Percentiles rank a stretch among this genome's conserved stretches.
These are phyloP conservation scores for Catharus minimus DNA, from an alignment of 2,113 vertebrate species.

Conservation along the genomic window DNA sequence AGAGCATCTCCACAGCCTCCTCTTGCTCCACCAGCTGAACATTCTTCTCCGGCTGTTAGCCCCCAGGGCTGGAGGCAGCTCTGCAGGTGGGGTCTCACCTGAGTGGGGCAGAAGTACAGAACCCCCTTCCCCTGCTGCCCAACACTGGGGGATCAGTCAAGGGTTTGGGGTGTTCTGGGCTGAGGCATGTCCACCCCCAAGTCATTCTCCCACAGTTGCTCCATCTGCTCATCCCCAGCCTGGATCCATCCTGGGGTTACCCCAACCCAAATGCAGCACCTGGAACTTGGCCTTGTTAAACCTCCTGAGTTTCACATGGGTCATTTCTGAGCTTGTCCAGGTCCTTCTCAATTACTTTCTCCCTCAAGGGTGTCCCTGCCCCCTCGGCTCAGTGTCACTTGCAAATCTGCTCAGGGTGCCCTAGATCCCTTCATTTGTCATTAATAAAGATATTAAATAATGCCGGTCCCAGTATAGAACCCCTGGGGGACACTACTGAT, in stretches of 20 bases:
- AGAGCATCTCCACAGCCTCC: background rate
- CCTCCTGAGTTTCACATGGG: background rate
- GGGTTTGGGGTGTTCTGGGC: too few relatives aligned
- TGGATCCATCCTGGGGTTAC: background rate
- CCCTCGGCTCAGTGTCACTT: background rate
- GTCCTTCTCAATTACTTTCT: background rate
- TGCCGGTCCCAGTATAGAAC: background rate
- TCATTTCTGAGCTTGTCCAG: background rate
- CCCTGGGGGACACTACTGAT: background rate
- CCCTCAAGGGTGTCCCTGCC: background rate
- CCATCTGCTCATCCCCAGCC: background rate
- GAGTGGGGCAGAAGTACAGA: background rate
- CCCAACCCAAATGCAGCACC: background rate
- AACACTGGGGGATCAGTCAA: fast-evolving
- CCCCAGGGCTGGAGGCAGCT: background rate
- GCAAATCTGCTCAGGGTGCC: background rate
- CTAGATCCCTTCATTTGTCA: background rate
- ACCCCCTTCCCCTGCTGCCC: background rate
- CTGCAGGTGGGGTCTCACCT: background rate
- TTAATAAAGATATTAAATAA: background rate
- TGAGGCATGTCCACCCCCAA: background rate
- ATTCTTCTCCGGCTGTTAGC: background rate
- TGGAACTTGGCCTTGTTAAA: background rate
- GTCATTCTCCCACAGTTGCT: background rate
- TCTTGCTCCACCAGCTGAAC: background rate